phyloP scores from a whole-genome alignment of 2,888 invertebrate genomes.

The Catocala nupta region DNA sequence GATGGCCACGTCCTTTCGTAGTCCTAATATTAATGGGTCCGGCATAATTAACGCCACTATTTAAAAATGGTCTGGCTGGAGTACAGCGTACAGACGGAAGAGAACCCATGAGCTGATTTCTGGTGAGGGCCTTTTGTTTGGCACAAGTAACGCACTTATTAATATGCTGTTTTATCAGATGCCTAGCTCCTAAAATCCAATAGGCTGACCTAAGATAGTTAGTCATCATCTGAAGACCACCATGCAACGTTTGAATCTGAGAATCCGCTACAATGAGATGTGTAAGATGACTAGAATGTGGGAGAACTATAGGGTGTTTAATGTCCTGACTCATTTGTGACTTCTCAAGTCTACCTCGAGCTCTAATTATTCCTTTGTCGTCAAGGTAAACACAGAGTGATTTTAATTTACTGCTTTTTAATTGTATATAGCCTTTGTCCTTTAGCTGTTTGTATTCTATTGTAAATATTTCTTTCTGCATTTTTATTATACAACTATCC shows the following conservation, averaged over 20 bases:
- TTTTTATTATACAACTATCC: background rate
- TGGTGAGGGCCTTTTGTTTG: no score
- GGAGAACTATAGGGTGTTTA: background rate
- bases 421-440: background rate
- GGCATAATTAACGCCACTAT: constrained; percentile 4
- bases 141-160: no score
- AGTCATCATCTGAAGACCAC: no score
- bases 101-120: no score
- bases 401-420: no score
- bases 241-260: background rate
- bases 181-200: background rate
- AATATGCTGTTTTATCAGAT: background rate
- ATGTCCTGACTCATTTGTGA: background rate
- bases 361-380: constrained; percentile 1
- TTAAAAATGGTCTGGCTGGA: constrained; percentile 1
- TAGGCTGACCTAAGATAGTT: background rate
- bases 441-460: background rate
- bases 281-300: background rate
- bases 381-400: background rate
- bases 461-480: background rate
- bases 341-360: background rate
- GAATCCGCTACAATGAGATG: background rate
- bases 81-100: background rate
- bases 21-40: constrained; percentile 6
- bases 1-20: background rate